Base-by-base conservation (phyloP, 2,797 vertebrate genomes). In the Acanthurus leucopareius region DNA sequence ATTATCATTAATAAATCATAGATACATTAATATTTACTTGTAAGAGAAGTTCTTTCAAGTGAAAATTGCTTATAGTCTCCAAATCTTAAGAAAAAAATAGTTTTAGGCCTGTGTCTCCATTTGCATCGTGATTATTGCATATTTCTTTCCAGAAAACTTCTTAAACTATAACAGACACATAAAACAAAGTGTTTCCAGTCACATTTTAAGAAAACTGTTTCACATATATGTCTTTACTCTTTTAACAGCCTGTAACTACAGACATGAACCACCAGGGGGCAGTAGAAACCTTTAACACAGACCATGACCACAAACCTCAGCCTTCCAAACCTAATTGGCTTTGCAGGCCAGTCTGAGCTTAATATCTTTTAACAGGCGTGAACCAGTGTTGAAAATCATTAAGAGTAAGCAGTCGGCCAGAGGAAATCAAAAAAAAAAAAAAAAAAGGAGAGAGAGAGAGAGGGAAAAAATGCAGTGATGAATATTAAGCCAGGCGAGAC, bases 381-480 rank as follows among this genome's bases (percentile, higher is more conserved):
- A 95, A 94, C 88, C 86, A 87, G 85, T 91, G 92, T 89, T 92
- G 93, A 92, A 94, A 94, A 93, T 91, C 90, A 93, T 95, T 92
- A 93, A 89, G 92, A 85, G 88, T 71, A 81, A 86, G 85, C 89
- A 88, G 85, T 88, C 75, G 69, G 82, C 87, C 84, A 86, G 91
- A 90, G 87, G 84, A 94, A 91, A 93, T 89, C 22, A 85, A 79
- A 88, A 86, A 84, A 80, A 56, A 70, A 51, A 7, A 35, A 7
- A 35, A 5, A 4, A 4, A 32, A 4, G 1, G 32, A 40, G 42
- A 52, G 44, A 19, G 5, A 35, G 17, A 42, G 40, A 17, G 15
- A 6, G 2, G 5, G 2, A 48, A 61, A 82, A 86, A 63, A 79
- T 70, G 44, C 59, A 72, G 83, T 88, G 85, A 94, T 93, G 92